Base-by-base conservation (phyloP, 2,113 vertebrate genomes). In the Megaceryle torquata region DNA sequence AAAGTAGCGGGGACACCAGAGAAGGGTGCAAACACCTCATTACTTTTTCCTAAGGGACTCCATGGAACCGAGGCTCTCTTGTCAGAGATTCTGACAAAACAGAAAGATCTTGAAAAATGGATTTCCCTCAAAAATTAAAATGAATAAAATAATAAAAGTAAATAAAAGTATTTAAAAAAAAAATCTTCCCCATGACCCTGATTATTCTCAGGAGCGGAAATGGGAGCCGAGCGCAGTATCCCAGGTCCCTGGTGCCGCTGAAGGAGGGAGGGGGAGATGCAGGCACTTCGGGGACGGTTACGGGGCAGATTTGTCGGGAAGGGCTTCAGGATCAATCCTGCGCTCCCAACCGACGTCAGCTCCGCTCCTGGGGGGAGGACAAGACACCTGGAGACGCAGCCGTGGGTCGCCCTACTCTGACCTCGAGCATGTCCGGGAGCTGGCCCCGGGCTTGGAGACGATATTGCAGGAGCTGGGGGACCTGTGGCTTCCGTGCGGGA, bases 151-250 rank as follows among this genome's bases (percentile, higher is more conserved):
- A 13, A 43, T 19, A 33, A 17, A 46, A 17, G 24, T 24, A 44
- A 44, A 41, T 8, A 64, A 64, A 43, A 43, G 2, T 25, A 41
- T 33, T 11, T 15, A 35, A 60, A n/a, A 35, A 60, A n/a, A 11
- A 12, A 20, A 33, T 4, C 2, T 61, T 70, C 69, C 24, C 14
- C 44, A 10, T n/a, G 8, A 10, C 35, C 15, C 1, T 31, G 31
- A 0, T 21, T 35, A 3, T 22, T 88, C 20, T 63, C 50, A 68
- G 59, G 25, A 11, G 12, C 7, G 12, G 11, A 43, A 54, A 48
- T 4, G 44, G 29, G 5, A 1, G 0, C 24, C 9, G 2, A n/a
- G 12, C 1, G 1, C 22, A 35, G 25, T 11, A 6, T 1, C 20
- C 9, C 4, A 11, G 5, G 2, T 5, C 15, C 6, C 43, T 8